Evolutionary conservation across 2,797 vertebrate species (phyloP), one percentile per base, ranked within the genome.

Genomic region (Bufotes viridis): DNA sequence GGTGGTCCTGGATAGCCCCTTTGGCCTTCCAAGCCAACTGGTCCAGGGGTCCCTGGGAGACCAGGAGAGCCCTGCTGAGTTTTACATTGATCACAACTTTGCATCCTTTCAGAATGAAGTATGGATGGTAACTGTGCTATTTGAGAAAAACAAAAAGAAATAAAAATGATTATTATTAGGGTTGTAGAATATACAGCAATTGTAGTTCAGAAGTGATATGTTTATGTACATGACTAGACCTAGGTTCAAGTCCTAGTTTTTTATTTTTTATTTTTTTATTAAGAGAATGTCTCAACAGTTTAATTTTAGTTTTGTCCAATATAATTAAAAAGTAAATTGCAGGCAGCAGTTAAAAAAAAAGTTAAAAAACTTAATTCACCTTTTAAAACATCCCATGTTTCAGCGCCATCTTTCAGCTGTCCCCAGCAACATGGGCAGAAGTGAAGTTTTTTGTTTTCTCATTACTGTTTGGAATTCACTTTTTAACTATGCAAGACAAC

Each of bases 81-180:
- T 8, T 96, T 95, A 91, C 98, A 99, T 20, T 93, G 95, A 87
- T 95, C 93, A 93, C 97, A 99, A 90, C 92, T 94, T 87, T 96
- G 96, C 81, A 95, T 93, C 91, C 98, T 96, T 94, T 95, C 95
- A 92, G 93, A 96, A 92, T 94, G 93, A 87, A 98, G 93, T 91
- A 99, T 93, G 85, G 92, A 91, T 42, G 96, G 95, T 87, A 99
- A 93, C 94, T 99, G 97, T 91, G 95, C 98, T 99, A 89, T 61
- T 90, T 2, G 91, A 70, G 3, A 6, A 22, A 63, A 75, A 74
- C 5, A 61, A 61, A 61, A 7, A 78, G 91, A 92, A 42, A 91
- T 57, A 92, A 86, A 75, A 60, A 90, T 81, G 81, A 29, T 14
- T 29, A 29, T 29, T 29, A 69, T 15, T 69, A n/a, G n/a, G 24